A percentile compares a stretch with the other conserved stretches of the same genome.
Conservation (phyloP, 92 coral and sea anemone species). For the Porites lobata region DNA sequence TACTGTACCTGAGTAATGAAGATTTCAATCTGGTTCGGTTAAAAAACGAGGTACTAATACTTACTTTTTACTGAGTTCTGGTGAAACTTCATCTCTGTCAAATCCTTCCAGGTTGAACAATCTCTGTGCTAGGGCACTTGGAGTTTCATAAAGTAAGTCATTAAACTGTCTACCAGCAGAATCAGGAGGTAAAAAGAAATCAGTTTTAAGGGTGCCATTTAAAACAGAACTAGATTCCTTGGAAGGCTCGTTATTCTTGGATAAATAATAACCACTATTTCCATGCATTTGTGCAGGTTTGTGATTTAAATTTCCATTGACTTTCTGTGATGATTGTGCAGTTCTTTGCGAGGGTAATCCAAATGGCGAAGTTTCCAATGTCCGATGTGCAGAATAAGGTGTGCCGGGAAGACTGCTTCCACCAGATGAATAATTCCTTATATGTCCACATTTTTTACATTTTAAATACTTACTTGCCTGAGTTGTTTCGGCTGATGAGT, state of each 20-base stretch:
- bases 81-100: constrained; percentile 88
- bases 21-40: neutral
- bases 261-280: neutral
- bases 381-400: constrained; percentile 61
- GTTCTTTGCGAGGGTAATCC: constrained; percentile 13
- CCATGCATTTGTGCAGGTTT: constrained; percentile 4
- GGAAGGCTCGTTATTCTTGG: neutral
- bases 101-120: constrained; percentile 86
- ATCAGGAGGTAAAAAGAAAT: constrained; percentile 30
- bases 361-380: constrained; percentile 45
- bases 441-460: constrained; percentile 74
- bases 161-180: neutral
- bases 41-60: constrained; percentile 8
- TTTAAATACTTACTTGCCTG: constrained; percentile 8
- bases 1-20: too few species aligned
- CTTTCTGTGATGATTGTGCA: constrained; percentile 26
- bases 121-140: constrained; percentile 78
- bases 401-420: constrained; percentile 83
- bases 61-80: constrained; percentile 94
- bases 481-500: constrained; percentile 3
- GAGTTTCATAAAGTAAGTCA: constrained; percentile 48
- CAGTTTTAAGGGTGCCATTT: constrained; percentile 41
- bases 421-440: constrained; percentile 55
- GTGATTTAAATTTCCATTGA: constrained; percentile 22
- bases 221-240: constrained; percentile 10